phyloP scores from a whole-genome alignment of 2,113 vertebrate species.

The Dipodomys ordii region DNA sequence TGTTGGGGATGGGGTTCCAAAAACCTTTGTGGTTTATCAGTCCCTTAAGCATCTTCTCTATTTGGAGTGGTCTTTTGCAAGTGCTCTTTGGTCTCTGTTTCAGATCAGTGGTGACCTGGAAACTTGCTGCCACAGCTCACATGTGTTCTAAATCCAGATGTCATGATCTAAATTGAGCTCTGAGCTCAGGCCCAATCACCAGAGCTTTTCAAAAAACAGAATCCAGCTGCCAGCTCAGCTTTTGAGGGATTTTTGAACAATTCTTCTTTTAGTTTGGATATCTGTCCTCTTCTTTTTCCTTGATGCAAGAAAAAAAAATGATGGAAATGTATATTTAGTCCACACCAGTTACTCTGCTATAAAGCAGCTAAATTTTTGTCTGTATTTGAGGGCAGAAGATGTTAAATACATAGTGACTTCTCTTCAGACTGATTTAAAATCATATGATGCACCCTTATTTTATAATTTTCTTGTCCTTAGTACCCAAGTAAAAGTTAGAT shows the following conservation, averaged over 20 bases:
- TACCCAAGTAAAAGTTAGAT: background rate
- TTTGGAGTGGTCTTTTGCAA: background rate
- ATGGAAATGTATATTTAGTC: background rate
- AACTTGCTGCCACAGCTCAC: slow-evolving; percentile 26
- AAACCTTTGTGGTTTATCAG: background rate
- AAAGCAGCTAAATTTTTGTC: background rate
- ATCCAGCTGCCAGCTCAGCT: slow-evolving; percentile 67
- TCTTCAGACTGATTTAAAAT: slow-evolving; percentile 47
- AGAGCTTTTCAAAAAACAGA: slow-evolving; percentile 63
- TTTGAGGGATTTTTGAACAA: slow-evolving; percentile 75
- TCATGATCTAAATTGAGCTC: slow-evolving; percentile 72
- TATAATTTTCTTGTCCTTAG: slow-evolving; percentile 10
- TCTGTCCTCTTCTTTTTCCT: slow-evolving; percentile 38
- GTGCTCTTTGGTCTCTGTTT: background rate
- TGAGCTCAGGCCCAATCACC: slow-evolving; percentile 71
- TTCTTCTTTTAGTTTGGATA: slow-evolving; percentile 7
- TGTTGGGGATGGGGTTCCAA: background rate
- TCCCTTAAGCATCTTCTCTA: background rate
- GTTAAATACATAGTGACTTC: background rate
- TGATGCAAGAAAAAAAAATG: background rate
- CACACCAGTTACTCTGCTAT: background rate
- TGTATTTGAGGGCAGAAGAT: background rate
- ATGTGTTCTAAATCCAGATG: slow-evolving; percentile 61
- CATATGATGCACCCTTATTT: background rate
- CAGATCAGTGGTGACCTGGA: slow-evolving; percentile 12